These are phyloP conservation scores for Harmothoe impar DNA, from an alignment of 2,888 invertebrate species.

Conservation along the genomic window DNA sequence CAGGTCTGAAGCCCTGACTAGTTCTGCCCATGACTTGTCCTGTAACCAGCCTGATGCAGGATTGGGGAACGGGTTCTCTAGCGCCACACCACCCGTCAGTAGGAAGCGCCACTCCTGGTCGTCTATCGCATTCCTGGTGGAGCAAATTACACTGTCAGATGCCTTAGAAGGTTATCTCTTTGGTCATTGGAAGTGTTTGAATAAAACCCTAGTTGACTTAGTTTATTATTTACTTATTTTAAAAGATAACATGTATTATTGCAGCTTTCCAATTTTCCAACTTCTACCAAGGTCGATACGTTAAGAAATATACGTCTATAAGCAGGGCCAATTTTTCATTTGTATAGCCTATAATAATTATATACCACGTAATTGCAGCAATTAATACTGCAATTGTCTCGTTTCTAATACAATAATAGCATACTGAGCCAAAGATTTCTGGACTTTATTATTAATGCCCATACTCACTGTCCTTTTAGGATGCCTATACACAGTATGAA, in stretches of 20 bases:
- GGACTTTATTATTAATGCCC: too few relatives aligned
- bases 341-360: too few relatives aligned
- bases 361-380: too few relatives aligned
- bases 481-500: constrained; percentile 83
- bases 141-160: neutral
- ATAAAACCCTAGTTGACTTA: neutral
- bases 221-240: neutral
- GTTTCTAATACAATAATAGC: too few relatives aligned
- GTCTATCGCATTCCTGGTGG: constrained; percentile 85
- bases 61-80: constrained; percentile 91
- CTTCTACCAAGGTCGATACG: too few relatives aligned
- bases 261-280: too few relatives aligned
- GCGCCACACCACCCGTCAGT: constrained; percentile 92
- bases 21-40: constrained; percentile 93
- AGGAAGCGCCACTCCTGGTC: constrained; percentile 91
- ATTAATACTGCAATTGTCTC: too few relatives aligned
- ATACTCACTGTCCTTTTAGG: constrained; percentile 80
- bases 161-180: too few relatives aligned
- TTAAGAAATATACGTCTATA: too few relatives aligned
- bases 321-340: too few relatives aligned
- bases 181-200: neutral
- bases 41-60: constrained; percentile 92
- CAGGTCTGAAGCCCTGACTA: constrained; percentile 88
- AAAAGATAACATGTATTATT: neutral
- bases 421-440: too few relatives aligned